Conservation (phyloP, 2,888 invertebrate species). For the Clusia tigrina region DNA sequence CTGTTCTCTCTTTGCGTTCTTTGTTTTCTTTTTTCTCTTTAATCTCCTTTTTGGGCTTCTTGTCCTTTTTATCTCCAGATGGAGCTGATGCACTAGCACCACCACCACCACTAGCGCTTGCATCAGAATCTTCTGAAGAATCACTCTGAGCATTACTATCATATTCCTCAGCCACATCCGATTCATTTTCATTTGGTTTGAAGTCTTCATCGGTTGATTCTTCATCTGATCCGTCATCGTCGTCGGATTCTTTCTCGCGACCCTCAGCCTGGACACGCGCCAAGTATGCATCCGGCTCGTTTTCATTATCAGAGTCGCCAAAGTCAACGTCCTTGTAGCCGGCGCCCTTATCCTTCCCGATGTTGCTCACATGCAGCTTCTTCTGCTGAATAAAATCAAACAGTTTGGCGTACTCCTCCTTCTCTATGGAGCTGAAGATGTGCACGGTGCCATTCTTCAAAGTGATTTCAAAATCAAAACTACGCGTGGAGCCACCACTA, state of each 20-base stretch:
- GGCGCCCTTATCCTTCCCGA: constrained; percentile 86
- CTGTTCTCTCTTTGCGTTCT: constrained; percentile 53
- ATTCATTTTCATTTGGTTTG: constrained; percentile 83
- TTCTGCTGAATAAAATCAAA: constrained; percentile 95
- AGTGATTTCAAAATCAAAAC: constrained; percentile 92
- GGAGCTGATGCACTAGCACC: constrained; percentile 57
- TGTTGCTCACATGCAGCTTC: constrained; percentile 93
- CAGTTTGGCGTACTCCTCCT: constrained; percentile 96
- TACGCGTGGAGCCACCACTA: constrained; percentile 87
- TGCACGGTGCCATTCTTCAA: constrained; percentile 86
- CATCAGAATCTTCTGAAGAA: constrained; percentile 65
- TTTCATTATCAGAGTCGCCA: constrained; percentile 91
- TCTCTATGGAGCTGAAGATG: constrained; percentile 98
- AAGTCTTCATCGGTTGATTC: constrained; percentile 91
- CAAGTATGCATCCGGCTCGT: constrained; percentile 95
- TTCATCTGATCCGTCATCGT: constrained; percentile 71
- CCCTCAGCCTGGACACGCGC: constrained; percentile 96
- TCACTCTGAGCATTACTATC: constrained; percentile 65
- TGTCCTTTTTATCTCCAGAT: constrained; percentile 63
- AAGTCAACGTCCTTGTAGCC: constrained; percentile 83
- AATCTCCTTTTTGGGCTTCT: constrained; percentile 54
- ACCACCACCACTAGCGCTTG: constrained; percentile 64
- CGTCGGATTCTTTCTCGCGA: constrained; percentile 80
- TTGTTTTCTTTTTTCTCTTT: constrained; percentile 52
- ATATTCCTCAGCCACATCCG: constrained; percentile 83